These are phyloP conservation scores for Eupithecia subumbrata DNA, from an alignment of 2,888 invertebrate genomes.

Conservation along the genomic window DNA sequence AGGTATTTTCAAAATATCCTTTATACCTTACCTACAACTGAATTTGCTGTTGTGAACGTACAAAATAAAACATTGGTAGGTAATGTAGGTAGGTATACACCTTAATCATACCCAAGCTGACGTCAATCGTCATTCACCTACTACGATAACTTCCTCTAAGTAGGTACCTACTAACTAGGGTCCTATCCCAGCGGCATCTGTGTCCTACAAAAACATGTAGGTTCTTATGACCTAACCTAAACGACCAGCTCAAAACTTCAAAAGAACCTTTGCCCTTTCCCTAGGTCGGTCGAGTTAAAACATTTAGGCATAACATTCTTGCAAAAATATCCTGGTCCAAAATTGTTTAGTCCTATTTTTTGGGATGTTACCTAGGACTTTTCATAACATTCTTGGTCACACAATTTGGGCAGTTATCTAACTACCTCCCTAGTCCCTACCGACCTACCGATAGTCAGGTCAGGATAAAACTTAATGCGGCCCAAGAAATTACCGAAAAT, in stretches of 20 bases:
- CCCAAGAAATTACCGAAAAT: too few relatives aligned
- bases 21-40: neutral
- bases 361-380: neutral
- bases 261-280: neutral
- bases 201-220: neutral
- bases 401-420: neutral
- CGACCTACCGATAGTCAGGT: neutral
- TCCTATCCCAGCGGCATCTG: neutral
- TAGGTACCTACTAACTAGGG: neutral
- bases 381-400: neutral
- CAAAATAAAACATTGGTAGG: neutral
- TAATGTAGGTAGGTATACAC: conserved; percentile 12
- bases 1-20: neutral
- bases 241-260: neutral
- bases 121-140: conserved; percentile 9
- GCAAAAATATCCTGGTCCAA: neutral
- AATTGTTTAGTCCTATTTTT: neutral
- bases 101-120: neutral
- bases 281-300: neutral
- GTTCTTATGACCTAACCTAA: neutral
- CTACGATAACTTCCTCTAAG: neutral
- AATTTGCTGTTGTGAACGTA: neutral
- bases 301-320: neutral
- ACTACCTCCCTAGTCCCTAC: too few relatives aligned
- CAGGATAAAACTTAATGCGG: too few relatives aligned